Evolutionary conservation across 1,140 invertebrate species (phyloP).

Genomic region (Drosophila busckii): DNA sequence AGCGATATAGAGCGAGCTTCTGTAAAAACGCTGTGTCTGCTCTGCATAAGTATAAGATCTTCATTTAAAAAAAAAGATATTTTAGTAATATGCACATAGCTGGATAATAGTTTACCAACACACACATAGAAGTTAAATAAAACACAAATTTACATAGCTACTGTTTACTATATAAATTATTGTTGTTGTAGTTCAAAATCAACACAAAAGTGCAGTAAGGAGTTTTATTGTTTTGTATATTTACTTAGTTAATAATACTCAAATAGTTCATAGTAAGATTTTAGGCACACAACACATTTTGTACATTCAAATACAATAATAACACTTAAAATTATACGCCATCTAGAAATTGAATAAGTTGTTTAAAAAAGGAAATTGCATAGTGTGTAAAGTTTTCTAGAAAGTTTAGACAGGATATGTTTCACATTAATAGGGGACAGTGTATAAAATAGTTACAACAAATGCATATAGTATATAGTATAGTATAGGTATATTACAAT

Average conservation of each 20-base stretch:
- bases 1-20: constrained; percentile 59
- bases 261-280: constrained; percentile 6
- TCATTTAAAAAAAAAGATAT: constrained; percentile 11
- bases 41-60: constrained; percentile 31
- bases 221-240: constrained; percentile 59
- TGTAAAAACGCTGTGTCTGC: constrained; percentile 40
- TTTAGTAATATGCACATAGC: too few relatives aligned
- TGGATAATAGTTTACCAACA: constrained; percentile 5
- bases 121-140: constrained; percentile 25
- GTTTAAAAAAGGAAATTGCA: too few relatives aligned
- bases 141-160: constrained; percentile 34
- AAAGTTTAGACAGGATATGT: constrained; percentile 1
- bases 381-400: too few relatives aligned
- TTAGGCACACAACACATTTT: constrained; percentile 32
- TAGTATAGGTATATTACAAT: too few relatives aligned
- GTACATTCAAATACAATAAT: too few relatives aligned
- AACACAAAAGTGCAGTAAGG: constrained; percentile 65
- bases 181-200: too few relatives aligned
- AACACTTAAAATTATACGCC: too few relatives aligned
- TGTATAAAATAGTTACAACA: too few relatives aligned
- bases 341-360: too few relatives aligned
- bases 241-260: constrained; percentile 22
- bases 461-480: too few relatives aligned
- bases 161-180: constrained; percentile 24
- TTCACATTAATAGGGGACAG: constrained; percentile 19